These are phyloP conservation scores for Catocala fraxini DNA, from an alignment of 2,888 invertebrate genomes.

Conservation along the genomic window DNA sequence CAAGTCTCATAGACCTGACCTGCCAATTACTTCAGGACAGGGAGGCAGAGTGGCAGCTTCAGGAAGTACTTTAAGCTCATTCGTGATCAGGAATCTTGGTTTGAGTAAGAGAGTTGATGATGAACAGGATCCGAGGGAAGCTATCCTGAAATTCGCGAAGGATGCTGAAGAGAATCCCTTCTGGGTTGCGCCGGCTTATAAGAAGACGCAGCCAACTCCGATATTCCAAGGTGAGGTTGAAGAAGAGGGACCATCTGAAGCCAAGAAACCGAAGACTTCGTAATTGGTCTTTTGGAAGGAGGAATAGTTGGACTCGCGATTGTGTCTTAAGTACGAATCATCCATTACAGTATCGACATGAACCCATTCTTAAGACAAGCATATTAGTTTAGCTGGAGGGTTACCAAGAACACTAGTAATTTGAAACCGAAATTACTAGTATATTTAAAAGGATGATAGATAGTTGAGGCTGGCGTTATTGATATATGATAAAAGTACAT, in stretches of 20 bases:
- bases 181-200: slow-evolving; percentile 98
- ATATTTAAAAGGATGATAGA: too few relatives aligned
- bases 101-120: slow-evolving; percentile 96
- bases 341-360: too few relatives aligned
- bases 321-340: too few relatives aligned
- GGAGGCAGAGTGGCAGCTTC: slow-evolving; percentile 98
- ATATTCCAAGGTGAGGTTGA: slow-evolving; percentile 90
- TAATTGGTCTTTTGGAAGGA: slow-evolving; percentile 20
- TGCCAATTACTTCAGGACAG: slow-evolving; percentile 95
- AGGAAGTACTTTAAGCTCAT: slow-evolving; percentile 98
- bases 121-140: slow-evolving; percentile 97
- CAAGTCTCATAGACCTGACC: slow-evolving; percentile 93
- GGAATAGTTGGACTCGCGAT: too few relatives aligned
- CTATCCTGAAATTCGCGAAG: slow-evolving; percentile 97
- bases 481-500: too few relatives aligned
- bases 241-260: slow-evolving; percentile 83
- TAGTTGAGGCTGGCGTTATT: too few relatives aligned
- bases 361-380: too few relatives aligned
- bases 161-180: slow-evolving; percentile 98
- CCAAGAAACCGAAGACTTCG: slow-evolving; percentile 84
- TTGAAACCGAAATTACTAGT: too few relatives aligned
- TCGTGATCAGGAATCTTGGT: slow-evolving; percentile 98
- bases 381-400: too few relatives aligned
- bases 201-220: slow-evolving; percentile 95
- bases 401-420: too few relatives aligned